Conservation (phyloP, 2,113 vertebrate species). For the Holacanthus passer region DNA sequence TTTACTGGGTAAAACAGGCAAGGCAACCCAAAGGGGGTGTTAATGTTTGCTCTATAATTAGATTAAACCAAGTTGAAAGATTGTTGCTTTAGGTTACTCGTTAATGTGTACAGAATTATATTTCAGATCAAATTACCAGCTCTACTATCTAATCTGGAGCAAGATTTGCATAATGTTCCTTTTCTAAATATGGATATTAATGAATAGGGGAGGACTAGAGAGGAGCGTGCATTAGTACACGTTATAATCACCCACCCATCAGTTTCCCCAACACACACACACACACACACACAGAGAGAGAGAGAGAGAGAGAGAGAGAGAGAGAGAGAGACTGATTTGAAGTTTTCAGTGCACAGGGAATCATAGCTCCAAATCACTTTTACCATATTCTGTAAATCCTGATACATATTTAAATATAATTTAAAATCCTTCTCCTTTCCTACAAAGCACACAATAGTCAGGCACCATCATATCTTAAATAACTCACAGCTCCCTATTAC, state of each 20-base stretch:
- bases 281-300: background rate
- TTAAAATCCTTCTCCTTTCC: no score
- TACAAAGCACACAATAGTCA: no score
- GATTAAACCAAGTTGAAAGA: conserved; percentile 75
- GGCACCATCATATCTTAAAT: no score
- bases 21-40: conserved; percentile 67
- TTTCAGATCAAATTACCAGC: conserved; percentile 75
- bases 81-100: conserved; percentile 76
- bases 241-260: conserved; percentile 53
- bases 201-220: conserved; percentile 66
- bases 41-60: conserved; percentile 82
- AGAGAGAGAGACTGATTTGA: no score
- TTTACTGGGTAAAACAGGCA: conserved; percentile 41
- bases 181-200: conserved; percentile 83
- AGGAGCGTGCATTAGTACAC: conserved; percentile 73
- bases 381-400: no score
- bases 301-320: no score
- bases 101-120: conserved; percentile 79
- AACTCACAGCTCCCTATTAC: no score
- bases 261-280: background rate
- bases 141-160: conserved; percentile 72
- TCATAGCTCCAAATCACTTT: conserved; percentile 22
- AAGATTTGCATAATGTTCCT: conserved; percentile 80
- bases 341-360: background rate
- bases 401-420: no score